Evolutionary conservation across 2,888 invertebrate genomes (phyloP), one percentile per base, ranked within the genome.

Genomic region (Sericinus montela): DNA sequence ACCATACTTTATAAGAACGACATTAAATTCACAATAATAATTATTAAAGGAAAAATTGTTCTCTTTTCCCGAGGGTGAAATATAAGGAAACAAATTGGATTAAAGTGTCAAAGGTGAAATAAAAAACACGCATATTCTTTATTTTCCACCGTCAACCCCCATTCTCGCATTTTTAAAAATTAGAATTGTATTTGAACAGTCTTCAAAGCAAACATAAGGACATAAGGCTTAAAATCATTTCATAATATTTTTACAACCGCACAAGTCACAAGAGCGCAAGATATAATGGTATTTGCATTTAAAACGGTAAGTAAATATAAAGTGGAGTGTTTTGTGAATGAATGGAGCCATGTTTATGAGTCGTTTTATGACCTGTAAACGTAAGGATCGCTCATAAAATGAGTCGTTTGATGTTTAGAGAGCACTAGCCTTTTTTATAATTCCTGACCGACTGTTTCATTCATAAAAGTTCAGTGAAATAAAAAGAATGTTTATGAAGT

Each of bases 101-200:
- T 87, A 86, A 85, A 86, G 74, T 87, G 86, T 87, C 87, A 88
- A 87, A 88, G 87, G 84, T 87, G 80, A 84, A 82, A 87, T 85
- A 86, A 86, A 86, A 87, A 86, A 83, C 62, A 67, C 65, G 73
- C 63, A 68, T 75, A 77, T 78, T 76, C 71, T 79, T 75, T 75
- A 75, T 79, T 69, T 76, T 72, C 61, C 59, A 70, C 65, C 74
- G 69, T 86, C 83, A 57, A 64, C 58, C 61, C 48, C 54, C 40
- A 48, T 46, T 25, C 46, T 48, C 23, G 53, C 43, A 48, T 53
- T 52, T 55, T 52, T 57, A 53, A 51, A 60, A 58, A 67, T 63
- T 62, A 51, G 55, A 53, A 57, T 57, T 41, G 41, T 48, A 47
- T 51, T 49, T 44, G 48, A 44, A 51, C 45, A 48, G 37, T 48